These are phyloP conservation scores for Lasioglossum albipes DNA, from an alignment of 1,140 invertebrate species.

Conservation along the genomic window DNA sequence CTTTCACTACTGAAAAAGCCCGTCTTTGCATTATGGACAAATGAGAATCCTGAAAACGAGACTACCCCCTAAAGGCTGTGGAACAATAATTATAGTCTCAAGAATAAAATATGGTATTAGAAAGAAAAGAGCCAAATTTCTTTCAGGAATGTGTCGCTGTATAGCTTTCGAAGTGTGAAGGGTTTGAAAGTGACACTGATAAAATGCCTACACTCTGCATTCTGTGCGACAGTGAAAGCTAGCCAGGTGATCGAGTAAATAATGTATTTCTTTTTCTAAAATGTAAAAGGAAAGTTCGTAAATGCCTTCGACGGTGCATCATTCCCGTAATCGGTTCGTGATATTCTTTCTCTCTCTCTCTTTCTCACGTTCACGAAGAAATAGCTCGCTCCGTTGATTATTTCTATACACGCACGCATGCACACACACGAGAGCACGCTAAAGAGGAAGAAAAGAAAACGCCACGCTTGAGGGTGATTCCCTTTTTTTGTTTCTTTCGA, in stretches of 20 bases:
- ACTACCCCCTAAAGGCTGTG: no score
- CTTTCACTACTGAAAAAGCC: no score
- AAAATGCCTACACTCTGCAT: no score
- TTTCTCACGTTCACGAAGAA: slow-evolving; percentile 34
- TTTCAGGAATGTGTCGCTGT: neutral
- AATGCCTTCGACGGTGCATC: slow-evolving; percentile 46
- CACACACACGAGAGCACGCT: slow-evolving; percentile 59
- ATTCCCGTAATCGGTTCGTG: slow-evolving; percentile 43
- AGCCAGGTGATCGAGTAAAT: no score
- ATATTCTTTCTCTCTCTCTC: neutral
- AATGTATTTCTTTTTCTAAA: no score
- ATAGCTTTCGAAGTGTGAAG: neutral
- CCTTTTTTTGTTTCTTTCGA: neutral
- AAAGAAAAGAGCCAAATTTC: neutral
- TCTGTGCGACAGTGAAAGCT: no score
- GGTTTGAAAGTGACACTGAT: slow-evolving; percentile 12
- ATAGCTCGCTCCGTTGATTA: slow-evolving; percentile 53
- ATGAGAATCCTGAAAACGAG: no score
- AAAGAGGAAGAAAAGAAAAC: slow-evolving; percentile 53
- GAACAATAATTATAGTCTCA: no score
- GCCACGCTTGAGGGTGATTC: slow-evolving; percentile 18
- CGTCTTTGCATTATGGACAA: no score
- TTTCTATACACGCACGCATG: slow-evolving; percentile 58
- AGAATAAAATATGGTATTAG: no score
- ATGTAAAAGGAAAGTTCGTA: neutral